These are phyloP conservation scores for Mirounga angustirostris DNA, from an alignment of 2,113 vertebrate genomes.

Conservation along the genomic window DNA sequence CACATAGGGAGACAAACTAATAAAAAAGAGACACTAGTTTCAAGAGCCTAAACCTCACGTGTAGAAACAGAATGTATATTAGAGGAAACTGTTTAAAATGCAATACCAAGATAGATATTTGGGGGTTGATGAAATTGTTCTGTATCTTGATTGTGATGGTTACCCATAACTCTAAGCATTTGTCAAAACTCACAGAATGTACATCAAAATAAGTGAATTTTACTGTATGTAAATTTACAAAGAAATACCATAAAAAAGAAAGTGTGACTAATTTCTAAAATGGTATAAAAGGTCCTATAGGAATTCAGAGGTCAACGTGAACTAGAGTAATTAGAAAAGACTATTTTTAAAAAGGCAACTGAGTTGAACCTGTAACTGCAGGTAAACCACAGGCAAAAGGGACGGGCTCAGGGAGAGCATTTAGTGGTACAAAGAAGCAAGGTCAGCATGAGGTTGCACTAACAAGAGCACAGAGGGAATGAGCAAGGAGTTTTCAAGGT, in stretches of 20 bases:
- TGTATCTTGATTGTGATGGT: background rate
- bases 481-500: background rate
- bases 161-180: background rate
- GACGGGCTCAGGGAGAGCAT: background rate
- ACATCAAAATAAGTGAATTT: background rate
- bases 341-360: background rate
- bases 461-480: background rate
- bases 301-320: slow-evolving; percentile 59
- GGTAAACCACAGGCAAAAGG: background rate
- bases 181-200: background rate
- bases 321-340: background rate
- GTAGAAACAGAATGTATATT: background rate
- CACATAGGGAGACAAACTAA: background rate
- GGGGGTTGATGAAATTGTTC: background rate
- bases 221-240: background rate
- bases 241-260: slow-evolving; percentile 5
- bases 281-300: background rate
- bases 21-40: background rate
- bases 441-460: background rate
- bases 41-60: background rate
- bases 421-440: background rate
- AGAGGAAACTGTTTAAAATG: slow-evolving; percentile 38
- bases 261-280: slow-evolving; percentile 28
- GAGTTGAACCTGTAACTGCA: background rate
- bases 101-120: background rate